Percentiles rank a stretch among this genome's conserved stretches.
Conservation (phyloP, 2,888 invertebrate species). For the Acanthosepion esculentum region DNA sequence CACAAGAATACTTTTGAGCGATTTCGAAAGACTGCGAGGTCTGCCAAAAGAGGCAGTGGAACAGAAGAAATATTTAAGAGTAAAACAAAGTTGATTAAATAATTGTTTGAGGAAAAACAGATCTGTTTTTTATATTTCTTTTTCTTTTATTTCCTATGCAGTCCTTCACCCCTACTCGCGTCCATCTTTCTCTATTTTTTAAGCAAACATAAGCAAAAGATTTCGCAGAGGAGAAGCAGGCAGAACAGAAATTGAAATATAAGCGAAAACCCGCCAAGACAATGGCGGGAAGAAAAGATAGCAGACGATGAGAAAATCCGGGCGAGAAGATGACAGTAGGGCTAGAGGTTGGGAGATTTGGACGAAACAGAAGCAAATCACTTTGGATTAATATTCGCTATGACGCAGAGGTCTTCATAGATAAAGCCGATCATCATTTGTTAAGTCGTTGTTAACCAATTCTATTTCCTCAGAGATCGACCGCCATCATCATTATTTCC, state of each 20-base stretch:
- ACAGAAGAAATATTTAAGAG: background rate
- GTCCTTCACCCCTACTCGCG: background rate
- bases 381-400: background rate
- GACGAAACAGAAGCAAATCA: background rate
- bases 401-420: background rate
- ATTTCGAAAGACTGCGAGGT: too few relatives aligned
- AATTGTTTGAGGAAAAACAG: slow-evolving; percentile 20
- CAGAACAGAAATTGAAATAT: background rate
- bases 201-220: background rate
- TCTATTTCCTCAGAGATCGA: background rate
- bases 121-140: background rate
- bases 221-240: background rate
- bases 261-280: background rate
- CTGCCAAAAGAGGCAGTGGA: too few relatives aligned
- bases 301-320: background rate
- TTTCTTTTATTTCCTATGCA: background rate
- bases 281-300: background rate
- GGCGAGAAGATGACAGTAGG: background rate
- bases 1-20: too few relatives aligned
- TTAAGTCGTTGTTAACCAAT: background rate
- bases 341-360: background rate
- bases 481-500: background rate
- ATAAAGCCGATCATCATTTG: background rate
- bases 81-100: background rate
- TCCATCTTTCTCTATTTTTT: background rate